Evolutionary conservation across 2,797 vertebrate genomes (phyloP).

Genomic region (Lepus oiostolus): DNA sequence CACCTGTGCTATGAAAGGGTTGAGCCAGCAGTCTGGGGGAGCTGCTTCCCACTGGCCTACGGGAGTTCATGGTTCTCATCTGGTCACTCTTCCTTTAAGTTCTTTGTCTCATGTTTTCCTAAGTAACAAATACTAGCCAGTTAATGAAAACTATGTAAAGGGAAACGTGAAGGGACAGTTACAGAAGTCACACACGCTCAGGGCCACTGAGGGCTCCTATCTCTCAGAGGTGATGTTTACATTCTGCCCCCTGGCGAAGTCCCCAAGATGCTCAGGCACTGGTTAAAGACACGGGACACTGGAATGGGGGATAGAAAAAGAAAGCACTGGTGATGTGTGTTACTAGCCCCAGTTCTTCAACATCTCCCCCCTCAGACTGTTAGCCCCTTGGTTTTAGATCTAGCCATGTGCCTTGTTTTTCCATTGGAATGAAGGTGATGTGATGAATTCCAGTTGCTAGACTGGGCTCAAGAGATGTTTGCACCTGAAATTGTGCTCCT

Average conservation of each 20-base stretch:
- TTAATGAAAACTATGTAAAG: conserved; percentile 7
- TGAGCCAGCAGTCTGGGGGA: too few species aligned
- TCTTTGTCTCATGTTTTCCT: neutral
- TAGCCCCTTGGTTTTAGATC: neutral
- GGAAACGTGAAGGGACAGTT: neutral
- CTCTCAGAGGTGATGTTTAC: neutral
- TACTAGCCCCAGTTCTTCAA: neutral
- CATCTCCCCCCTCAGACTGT: neutral
- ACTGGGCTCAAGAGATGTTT: neutral
- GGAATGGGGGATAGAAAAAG: neutral
- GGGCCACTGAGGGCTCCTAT: neutral
- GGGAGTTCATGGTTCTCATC: too few species aligned
- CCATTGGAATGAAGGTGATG: neutral
- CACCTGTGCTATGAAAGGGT: too few species aligned
- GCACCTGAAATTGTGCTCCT: neutral
- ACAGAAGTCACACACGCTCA: neutral
- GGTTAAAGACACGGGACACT: neutral
- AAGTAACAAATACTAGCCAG: neutral
- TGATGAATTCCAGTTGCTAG: neutral
- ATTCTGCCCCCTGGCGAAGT: neutral
- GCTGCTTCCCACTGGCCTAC: too few species aligned
- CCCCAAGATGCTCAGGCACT: neutral
- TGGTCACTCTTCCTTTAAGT: neutral
- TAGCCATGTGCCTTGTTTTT: neutral
- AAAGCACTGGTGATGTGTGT: neutral